A percentile compares a stretch with the other conserved stretches of the same genome.
Evolutionary conservation across 2,797 vertebrate genomes (phyloP).

Genomic region (Pseudochirops corinnae): DNA sequence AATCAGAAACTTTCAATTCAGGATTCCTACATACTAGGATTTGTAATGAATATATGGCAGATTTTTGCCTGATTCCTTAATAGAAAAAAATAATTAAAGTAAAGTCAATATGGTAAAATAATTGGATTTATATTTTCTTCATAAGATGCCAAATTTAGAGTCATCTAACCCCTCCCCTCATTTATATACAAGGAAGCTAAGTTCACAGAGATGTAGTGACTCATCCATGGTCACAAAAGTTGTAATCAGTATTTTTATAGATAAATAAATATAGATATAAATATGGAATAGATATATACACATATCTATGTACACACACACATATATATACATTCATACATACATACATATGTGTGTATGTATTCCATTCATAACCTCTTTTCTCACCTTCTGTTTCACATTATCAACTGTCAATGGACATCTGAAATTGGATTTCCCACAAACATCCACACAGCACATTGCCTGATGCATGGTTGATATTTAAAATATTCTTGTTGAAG

Average conservation of each 20-base stretch:
- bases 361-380: neutral
- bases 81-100: conserved; percentile 5
- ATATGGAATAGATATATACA: too few relatives aligned
- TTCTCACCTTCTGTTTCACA: neutral
- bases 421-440: neutral
- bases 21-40: neutral
- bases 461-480: neutral
- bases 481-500: neutral
- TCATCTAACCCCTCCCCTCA: neutral
- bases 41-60: conserved; percentile 5
- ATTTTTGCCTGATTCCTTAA: neutral
- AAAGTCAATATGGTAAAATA: neutral
- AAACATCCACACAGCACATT: neutral
- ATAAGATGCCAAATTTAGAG: neutral
- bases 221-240: neutral
- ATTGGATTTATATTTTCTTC: neutral
- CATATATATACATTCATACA: too few relatives aligned
- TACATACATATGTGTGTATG: too few relatives aligned
- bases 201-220: neutral
- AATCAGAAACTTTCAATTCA: conserved; percentile 42
- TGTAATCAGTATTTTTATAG: neutral
- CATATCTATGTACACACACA: too few relatives aligned
- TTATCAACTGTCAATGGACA: neutral
- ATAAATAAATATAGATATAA: too few relatives aligned
- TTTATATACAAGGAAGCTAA: neutral